Conservation (phyloP, 2,888 invertebrate genomes). For the Drosophila antonietae region DNA sequence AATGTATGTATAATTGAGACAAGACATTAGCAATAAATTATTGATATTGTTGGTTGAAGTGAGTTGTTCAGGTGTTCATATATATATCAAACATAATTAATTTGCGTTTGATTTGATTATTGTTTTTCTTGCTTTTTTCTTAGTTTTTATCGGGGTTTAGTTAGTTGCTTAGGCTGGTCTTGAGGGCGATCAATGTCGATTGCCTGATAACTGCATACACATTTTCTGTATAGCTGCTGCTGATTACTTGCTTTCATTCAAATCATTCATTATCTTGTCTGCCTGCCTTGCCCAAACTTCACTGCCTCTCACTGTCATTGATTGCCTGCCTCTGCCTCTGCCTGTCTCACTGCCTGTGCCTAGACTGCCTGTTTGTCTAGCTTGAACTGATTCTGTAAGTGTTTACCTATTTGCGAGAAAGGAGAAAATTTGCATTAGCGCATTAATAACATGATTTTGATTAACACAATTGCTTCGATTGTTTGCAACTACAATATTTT, state of each 20-base stretch:
- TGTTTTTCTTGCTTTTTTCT: constrained; percentile 7
- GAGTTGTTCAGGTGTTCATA: constrained; percentile 30
- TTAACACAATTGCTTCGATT: constrained; percentile 35
- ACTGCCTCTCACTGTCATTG: constrained; percentile 69
- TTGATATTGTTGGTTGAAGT: constrained; percentile 46
- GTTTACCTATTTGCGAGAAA: constrained; percentile 82
- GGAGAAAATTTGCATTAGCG: constrained; percentile 79
- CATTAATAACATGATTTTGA: constrained; percentile 38
- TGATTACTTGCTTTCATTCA: constrained; percentile 36
- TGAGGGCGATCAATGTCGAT: constrained; percentile 39
- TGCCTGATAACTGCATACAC: constrained; percentile 48
- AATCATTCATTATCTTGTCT: constrained; percentile 56
- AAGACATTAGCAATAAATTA: constrained; percentile 56
- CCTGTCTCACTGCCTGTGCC: constrained; percentile 69
- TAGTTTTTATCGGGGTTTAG: constrained; percentile 21
- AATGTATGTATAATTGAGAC: constrained; percentile 60
- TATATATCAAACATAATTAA: constrained; percentile 34
- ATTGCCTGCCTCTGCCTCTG: constrained; percentile 48
- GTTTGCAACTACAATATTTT: constrained; percentile 24
- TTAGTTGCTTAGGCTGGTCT: constrained; percentile 52
- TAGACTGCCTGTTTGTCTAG: constrained; percentile 78
- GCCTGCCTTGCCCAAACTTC: constrained; percentile 61
- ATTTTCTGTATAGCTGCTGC: constrained; percentile 48
- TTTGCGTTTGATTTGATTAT: constrained; percentile 27
- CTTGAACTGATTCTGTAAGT: constrained; percentile 80